These are phyloP conservation scores for Colistium nudipinnis DNA, from an alignment of 2,113 vertebrate species.

Conservation along the genomic window DNA sequence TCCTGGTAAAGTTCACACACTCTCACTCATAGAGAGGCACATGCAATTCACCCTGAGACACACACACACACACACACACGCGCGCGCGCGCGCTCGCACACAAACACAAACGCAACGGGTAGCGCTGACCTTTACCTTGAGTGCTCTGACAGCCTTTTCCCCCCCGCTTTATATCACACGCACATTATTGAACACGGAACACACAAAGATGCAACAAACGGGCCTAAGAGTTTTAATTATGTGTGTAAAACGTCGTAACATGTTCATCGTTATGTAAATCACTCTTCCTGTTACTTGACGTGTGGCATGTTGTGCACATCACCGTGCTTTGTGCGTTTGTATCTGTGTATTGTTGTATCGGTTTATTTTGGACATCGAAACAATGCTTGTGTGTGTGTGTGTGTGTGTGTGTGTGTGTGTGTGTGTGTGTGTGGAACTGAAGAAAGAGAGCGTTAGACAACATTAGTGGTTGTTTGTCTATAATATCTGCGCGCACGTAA, in stretches of 20 bases:
- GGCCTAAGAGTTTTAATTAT: neutral
- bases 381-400: constrained; percentile 7
- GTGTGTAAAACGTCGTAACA: neutral
- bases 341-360: constrained; percentile 25
- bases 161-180: constrained; percentile 6
- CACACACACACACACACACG: constrained; percentile 18
- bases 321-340: constrained; percentile 40
- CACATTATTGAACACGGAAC: neutral
- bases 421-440: too few relatives aligned
- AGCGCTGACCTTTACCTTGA: constrained; percentile 48
- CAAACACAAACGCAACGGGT: neutral
- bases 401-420: constrained; percentile 11
- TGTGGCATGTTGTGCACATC: constrained; percentile 4
- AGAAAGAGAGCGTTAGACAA: too few relatives aligned
- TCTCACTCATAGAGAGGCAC: constrained; percentile 17
- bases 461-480: too few relatives aligned
- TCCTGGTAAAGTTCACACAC: constrained; percentile 60
- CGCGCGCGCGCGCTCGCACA: neutral
- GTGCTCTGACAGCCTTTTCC: constrained; percentile 19
- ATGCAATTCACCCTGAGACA: too few relatives aligned
- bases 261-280: constrained; percentile 20
- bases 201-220: neutral
- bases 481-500: too few relatives aligned
- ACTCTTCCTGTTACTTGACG: constrained; percentile 20
- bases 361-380: constrained; percentile 30